These are phyloP conservation scores for Trichomalopsis sarcophagae DNA, from an alignment of 1,140 invertebrate genomes.

Conservation along the genomic window DNA sequence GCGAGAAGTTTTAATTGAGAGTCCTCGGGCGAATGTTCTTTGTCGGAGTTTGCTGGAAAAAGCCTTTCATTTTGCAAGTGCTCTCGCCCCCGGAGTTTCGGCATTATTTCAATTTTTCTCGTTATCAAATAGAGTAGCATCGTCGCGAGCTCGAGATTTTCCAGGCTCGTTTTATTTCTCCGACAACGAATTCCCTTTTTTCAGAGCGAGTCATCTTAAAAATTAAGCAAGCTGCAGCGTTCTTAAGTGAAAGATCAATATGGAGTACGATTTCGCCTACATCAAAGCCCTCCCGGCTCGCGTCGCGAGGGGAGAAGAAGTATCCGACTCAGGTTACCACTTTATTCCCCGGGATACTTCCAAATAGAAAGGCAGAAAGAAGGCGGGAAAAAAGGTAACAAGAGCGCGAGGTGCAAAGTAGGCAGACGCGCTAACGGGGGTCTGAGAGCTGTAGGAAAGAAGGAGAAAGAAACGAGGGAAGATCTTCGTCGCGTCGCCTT, in stretches of 20 bases:
- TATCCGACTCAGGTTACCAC: conserved; percentile 41
- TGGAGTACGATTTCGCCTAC: background rate
- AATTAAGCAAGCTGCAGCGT: background rate
- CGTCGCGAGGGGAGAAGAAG: background rate
- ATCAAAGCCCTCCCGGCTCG: conserved; percentile 11
- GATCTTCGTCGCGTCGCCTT: background rate
- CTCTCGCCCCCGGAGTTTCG: no score
- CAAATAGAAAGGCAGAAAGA: conserved; percentile 31
- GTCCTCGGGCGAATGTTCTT: conserved; percentile 3
- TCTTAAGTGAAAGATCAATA: conserved; percentile 20
- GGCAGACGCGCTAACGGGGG: background rate
- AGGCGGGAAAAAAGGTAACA: background rate
- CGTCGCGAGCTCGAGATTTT: background rate
- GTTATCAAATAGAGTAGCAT: background rate
- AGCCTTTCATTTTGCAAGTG: background rate
- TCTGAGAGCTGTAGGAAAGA: background rate
- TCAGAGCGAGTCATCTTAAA: background rate
- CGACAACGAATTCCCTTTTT: background rate
- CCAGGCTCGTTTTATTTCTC: no score
- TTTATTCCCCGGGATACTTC: conserved; percentile 43
- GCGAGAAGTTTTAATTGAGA: conserved; percentile 39
- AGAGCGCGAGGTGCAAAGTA: conserved; percentile 16
- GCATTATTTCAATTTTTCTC: conserved; percentile 12
- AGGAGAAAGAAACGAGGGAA: background rate
- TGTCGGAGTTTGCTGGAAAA: background rate